Conservation (phyloP, 1,140 invertebrate genomes). For the Macrocentrus cingulum region DNA sequence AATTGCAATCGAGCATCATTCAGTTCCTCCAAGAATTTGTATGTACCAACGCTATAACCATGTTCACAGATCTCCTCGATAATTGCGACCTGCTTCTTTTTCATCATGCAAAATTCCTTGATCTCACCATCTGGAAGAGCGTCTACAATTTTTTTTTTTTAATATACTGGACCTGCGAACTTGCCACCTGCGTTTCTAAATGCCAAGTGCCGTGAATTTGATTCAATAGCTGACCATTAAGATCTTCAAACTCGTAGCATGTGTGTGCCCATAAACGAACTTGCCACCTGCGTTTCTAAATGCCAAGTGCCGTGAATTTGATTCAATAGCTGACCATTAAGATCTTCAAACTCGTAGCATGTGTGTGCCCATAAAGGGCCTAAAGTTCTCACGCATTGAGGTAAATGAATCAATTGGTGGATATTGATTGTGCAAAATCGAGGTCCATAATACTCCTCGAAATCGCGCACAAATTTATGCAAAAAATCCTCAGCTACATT, state of each 20-base stretch:
- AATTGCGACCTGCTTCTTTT: conserved; percentile 12
- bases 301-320: not conserved
- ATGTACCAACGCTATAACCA: not conserved
- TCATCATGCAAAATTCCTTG: not conserved
- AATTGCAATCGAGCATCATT: no score
- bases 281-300: conserved; percentile 5
- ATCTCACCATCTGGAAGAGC: not conserved
- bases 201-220: no score
- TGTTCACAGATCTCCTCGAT: not conserved
- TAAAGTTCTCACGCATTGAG: not conserved
- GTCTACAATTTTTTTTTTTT: not conserved
- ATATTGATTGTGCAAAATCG: not conserved
- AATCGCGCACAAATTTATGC: conserved; percentile 16
- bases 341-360: conserved; percentile 8
- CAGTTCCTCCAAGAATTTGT: no score
- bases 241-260: no score
- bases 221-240: no score
- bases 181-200: no score
- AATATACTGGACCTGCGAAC: not conserved
- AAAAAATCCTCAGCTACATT: not conserved
- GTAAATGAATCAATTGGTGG: conserved; percentile 4
- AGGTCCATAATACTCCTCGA: conserved; percentile 2
- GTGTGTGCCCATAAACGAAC: no score
- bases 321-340: conserved; percentile 10
- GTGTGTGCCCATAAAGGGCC: not conserved